Percentiles rank a stretch among this genome's conserved stretches.
Evolutionary conservation across 2,797 vertebrate genomes (phyloP).

Genomic region (Serranus cabrilla): DNA sequence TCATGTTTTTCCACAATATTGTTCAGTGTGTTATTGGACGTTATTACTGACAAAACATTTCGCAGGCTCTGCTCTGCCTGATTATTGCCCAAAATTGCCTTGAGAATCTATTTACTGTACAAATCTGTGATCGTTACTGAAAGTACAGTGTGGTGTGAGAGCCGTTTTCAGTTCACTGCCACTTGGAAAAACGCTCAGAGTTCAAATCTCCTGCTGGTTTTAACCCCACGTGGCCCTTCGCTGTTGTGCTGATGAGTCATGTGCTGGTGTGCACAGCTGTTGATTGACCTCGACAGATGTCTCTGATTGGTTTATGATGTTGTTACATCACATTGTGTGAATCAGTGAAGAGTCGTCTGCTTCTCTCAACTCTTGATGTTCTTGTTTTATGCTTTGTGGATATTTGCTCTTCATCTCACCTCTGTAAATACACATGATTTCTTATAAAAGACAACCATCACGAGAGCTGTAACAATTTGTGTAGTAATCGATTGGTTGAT

Average conservation of each 20-base stretch:
- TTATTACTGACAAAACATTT: conserved; percentile 59
- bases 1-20: conserved; percentile 51
- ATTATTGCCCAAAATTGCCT: conserved; percentile 62
- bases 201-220: conserved; percentile 52
- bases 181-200: conserved; percentile 34
- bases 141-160: conserved; percentile 38
- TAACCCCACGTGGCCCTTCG: conserved; percentile 35
- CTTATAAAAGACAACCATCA: background rate
- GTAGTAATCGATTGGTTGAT: background rate
- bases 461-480: conserved; percentile 3
- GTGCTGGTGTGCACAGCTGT: conserved; percentile 50
- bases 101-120: conserved; percentile 61
- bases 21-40: conserved; percentile 41
- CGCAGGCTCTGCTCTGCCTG: conserved; percentile 32
- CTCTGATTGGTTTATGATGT: conserved; percentile 33
- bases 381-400: conserved; percentile 2
- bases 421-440: conserved; percentile 4
- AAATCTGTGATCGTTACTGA: conserved; percentile 57
- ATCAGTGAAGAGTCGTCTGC: conserved; percentile 18
- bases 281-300: conserved; percentile 61
- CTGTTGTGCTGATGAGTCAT: conserved; percentile 46
- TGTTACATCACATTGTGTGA: conserved; percentile 24
- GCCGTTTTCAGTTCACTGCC: conserved; percentile 43
- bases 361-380: conserved; percentile 7
- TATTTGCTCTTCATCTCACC: conserved; percentile 8